phyloP scores from a whole-genome alignment of 2,888 invertebrate species.

The Drosophila paranaensis region DNA sequence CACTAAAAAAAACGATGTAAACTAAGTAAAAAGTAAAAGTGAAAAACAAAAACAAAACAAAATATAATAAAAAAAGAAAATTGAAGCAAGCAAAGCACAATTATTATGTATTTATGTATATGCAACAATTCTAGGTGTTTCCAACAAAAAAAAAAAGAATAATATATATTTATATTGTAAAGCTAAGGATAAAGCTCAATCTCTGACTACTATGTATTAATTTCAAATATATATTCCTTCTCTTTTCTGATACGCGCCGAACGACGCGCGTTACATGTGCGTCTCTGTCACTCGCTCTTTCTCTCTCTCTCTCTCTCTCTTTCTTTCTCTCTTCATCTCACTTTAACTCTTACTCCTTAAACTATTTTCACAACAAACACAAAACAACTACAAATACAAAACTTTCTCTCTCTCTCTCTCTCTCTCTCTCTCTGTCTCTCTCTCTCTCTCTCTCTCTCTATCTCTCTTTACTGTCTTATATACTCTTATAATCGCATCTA shows the following conservation, averaged over 20 bases:
- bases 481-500: conserved; percentile 41
- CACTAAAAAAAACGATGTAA: conserved; percentile 32
- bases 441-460: conserved; percentile 26
- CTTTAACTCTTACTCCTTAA: conserved; percentile 10
- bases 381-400: conserved; percentile 15
- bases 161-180: conserved; percentile 31
- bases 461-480: conserved; percentile 39
- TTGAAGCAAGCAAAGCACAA: conserved; percentile 46
- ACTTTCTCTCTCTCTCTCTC: conserved; percentile 18
- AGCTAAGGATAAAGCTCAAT: conserved; percentile 55
- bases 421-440: conserved; percentile 33
- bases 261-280: conserved; percentile 60
- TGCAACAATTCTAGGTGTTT: conserved; percentile 41
- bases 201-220: conserved; percentile 57
- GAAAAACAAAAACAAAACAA: conserved; percentile 5
- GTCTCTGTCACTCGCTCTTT: conserved; percentile 37
- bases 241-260: conserved; percentile 67
- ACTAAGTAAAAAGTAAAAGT: conserved; percentile 33
- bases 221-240: conserved; percentile 62
- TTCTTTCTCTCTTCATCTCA: conserved; percentile 1
- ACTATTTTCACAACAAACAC: conserved; percentile 19
- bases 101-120: conserved; percentile 62
- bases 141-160: neutral
- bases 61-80: conserved; percentile 13
- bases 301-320: conserved; percentile 11